Evolutionary conservation across 2,888 invertebrate species (phyloP), one percentile per base, ranked within the genome.

Genomic region (Tortrix viridana): DNA sequence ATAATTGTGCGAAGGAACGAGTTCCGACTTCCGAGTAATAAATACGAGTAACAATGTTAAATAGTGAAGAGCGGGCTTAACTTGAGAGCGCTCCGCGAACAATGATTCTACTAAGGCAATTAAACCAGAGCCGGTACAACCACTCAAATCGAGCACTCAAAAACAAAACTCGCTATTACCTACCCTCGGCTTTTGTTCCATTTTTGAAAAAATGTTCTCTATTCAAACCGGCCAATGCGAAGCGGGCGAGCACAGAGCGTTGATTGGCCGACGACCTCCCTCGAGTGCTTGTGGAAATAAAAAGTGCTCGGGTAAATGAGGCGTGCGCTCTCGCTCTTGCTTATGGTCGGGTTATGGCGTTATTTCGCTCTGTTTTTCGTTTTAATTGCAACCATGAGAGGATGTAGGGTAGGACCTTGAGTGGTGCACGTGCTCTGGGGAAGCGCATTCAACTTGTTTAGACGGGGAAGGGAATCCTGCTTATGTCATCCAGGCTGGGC

Each of bases 261-360:
- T 91, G 91, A 92, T 92, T 92, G 92, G 92, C 91, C 89, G 89
- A 87, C 89, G 85, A 89, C 89, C 89, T 89, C 83, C 81, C 81
- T 80, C 75, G 84, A 87, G 88, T 80, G 84, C 83, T 79, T 85
- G 86, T 85, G 85, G 89, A 89, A 89, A 90, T 89, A 90, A 89
- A 84, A 91, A 91, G 90, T 88, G 85, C 90, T 88, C 81, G 80
- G 81, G 82, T 85, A 92, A 90, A 91, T 90, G 90, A 89, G 88
- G 79, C 81, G 75, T 77, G 80, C 74, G 74, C 79, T 89, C 89
- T 79, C 82, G 76, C 81, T 91, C 82, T 68, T 73, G 71, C 84
- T 73, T 70, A 74, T 67, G 72, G 69, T 63, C 63, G 71, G 71
- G 69, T 70, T 70, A 75, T 87, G 73, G 72, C 63, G 76, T 70